Conservation (phyloP, 2,797 vertebrate genomes). For the Gephyroberyx darwinii region DNA sequence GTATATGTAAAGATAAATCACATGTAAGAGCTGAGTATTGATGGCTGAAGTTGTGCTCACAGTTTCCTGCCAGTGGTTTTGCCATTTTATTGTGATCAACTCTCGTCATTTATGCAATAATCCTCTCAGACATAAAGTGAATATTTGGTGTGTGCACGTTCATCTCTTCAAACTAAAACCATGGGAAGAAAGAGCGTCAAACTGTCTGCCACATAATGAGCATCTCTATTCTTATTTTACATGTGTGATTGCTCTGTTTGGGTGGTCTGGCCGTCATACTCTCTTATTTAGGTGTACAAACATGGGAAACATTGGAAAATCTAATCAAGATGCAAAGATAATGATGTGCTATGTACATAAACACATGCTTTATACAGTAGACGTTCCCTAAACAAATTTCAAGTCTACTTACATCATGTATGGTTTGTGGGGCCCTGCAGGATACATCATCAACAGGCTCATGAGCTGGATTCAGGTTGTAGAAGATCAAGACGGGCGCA, state of each 20-base stretch:
- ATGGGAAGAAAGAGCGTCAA: conserved; percentile 47
- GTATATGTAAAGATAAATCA: background rate
- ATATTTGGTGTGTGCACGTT: background rate
- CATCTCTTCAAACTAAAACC: conserved; percentile 23
- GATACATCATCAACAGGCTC: conserved; percentile 26
- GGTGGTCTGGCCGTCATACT: conserved; percentile 69
- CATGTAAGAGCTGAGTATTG: conserved; percentile 9
- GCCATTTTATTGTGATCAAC: conserved; percentile 5
- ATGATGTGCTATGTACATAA: conserved; percentile 69
- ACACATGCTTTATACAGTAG: conserved; percentile 60
- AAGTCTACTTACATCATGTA: conserved; percentile 62
- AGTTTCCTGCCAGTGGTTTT: background rate
- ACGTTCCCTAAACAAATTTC: conserved; percentile 70
- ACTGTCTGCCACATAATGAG: conserved; percentile 67
- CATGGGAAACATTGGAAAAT: conserved; percentile 61
- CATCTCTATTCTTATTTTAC: conserved; percentile 63
- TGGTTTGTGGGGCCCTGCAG: conserved; percentile 34
- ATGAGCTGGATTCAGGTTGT: conserved; percentile 19
- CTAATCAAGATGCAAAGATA: conserved; percentile 72
- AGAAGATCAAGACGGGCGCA: conserved; percentile 29
- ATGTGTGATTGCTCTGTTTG: conserved; percentile 60
- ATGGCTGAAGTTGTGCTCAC: background rate
- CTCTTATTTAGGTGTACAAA: conserved; percentile 69
- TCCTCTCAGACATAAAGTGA: conserved; percentile 7
- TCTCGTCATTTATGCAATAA: background rate